phyloP scores from a whole-genome alignment of 1,140 invertebrate genomes.

The Heliconius melpomene region DNA sequence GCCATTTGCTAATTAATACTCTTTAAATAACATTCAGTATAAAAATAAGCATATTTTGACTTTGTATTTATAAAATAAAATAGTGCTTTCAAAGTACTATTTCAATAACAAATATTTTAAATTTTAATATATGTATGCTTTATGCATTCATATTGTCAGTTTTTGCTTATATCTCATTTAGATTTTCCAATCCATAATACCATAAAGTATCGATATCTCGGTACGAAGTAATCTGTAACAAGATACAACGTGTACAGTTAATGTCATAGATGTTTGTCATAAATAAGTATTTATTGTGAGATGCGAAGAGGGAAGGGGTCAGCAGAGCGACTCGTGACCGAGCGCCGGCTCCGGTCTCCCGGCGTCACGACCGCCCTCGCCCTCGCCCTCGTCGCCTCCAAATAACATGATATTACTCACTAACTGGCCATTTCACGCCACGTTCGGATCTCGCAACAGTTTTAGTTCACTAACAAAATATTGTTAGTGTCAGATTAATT shows the following conservation, averaged over 20 bases:
- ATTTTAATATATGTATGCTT: not conserved
- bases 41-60: too few relatives aligned
- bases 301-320: constrained; percentile 64
- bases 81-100: not conserved
- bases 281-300: constrained; percentile 50
- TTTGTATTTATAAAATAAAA: not conserved
- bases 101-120: too few relatives aligned
- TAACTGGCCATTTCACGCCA: constrained; percentile 79
- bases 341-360: constrained; percentile 50
- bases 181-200: not conserved
- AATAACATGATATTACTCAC: constrained; percentile 79
- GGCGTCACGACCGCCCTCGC: constrained; percentile 56
- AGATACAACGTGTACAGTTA: constrained; percentile 37
- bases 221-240: constrained; percentile 18
- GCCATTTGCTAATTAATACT: too few relatives aligned
- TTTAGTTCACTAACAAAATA: constrained; percentile 56
- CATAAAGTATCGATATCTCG: not conserved
- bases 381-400: constrained; percentile 71
- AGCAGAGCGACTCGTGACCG: constrained; percentile 77
- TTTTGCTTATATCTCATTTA: not conserved
- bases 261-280: constrained; percentile 44
- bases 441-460: constrained; percentile 58
- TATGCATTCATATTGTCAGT: not conserved
- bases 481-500: constrained; percentile 59
- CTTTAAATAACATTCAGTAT: too few relatives aligned